Conservation (phyloP, 2,888 invertebrate genomes). For the Cyrtodaria siliqua region DNA sequence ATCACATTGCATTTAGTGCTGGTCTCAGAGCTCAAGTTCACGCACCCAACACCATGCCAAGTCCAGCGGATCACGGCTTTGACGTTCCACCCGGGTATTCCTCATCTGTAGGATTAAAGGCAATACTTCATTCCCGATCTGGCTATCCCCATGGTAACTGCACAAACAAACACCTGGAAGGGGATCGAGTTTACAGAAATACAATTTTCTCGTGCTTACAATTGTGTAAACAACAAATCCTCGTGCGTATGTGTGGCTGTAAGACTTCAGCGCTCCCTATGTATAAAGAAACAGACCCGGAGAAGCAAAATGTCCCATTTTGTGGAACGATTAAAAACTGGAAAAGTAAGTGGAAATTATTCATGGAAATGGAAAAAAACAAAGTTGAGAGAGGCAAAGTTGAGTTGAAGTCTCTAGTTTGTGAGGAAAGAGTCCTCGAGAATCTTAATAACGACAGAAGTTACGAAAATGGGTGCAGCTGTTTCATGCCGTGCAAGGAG, state of each 20-base stretch:
- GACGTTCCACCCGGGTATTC: conserved; percentile 84
- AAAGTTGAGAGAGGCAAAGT: too few species aligned
- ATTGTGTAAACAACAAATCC: conserved; percentile 79
- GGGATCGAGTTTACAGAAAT: conserved; percentile 70
- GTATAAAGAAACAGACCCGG: conserved; percentile 43
- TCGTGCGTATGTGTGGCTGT: conserved; percentile 78
- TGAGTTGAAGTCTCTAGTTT: conserved; percentile 66
- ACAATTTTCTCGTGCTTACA: conserved; percentile 82
- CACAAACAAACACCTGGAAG: conserved; percentile 68
- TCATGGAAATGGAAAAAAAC: conserved; percentile 10
- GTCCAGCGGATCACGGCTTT: conserved; percentile 82
- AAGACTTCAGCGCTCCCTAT: conserved; percentile 79
- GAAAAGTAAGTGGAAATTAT: conserved; percentile 56
- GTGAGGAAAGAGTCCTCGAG: conserved; percentile 73
- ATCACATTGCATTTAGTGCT: conserved; percentile 81
- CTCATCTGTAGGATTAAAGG: conserved; percentile 80
- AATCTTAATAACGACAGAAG: conserved; percentile 77
- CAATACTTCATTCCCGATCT: conserved; percentile 74
- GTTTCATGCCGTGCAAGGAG: conserved; percentile 79
- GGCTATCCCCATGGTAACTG: conserved; percentile 81
- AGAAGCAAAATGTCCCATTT: conserved; percentile 68
- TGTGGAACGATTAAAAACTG: conserved; percentile 80
- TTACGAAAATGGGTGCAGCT: conserved; percentile 77
- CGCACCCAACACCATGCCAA: conserved; percentile 82
- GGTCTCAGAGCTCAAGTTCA: conserved; percentile 83